Percentiles rank a stretch among this genome's conserved stretches.
Conservation (phyloP, 2,888 invertebrate species). For the Chrysolina oricalcia region DNA sequence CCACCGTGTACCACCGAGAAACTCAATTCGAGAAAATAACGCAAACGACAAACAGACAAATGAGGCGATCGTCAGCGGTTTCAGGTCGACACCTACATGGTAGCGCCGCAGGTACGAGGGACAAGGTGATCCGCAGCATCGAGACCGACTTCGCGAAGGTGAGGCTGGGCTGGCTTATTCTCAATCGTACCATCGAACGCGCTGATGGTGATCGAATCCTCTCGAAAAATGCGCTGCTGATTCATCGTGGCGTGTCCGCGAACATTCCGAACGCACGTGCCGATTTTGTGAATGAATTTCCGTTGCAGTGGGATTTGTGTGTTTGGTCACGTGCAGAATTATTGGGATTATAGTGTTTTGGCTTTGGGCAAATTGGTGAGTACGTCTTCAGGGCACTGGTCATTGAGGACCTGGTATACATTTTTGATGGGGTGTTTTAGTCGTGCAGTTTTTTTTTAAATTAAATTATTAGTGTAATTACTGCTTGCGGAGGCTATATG, state of each 20-base stretch:
- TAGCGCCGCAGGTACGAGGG: slow-evolving; percentile 45
- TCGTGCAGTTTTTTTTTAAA: neutral
- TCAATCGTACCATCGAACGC: slow-evolving; percentile 45
- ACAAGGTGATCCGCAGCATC: slow-evolving; percentile 54
- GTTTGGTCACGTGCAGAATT: slow-evolving; percentile 20
- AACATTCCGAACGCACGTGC: slow-evolving; percentile 39
- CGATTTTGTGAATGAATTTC: slow-evolving; percentile 38
- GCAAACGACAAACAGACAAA: slow-evolving; percentile 43
- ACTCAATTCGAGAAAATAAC: slow-evolving; percentile 11
- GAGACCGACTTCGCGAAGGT: slow-evolving; percentile 47
- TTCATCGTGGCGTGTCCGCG: slow-evolving; percentile 30
- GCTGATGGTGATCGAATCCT: slow-evolving; percentile 23
- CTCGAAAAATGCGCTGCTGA: slow-evolving; percentile 11
- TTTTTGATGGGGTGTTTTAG: neutral
- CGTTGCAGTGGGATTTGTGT: slow-evolving; percentile 14
- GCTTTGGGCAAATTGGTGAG: slow-evolving; percentile 5
- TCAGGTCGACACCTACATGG: slow-evolving; percentile 53
- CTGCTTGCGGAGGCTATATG: no score
- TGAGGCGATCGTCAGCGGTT: slow-evolving; percentile 43
- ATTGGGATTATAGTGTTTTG: slow-evolving; percentile 4
- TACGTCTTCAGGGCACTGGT: neutral
- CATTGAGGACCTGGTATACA: no score
- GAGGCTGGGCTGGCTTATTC: slow-evolving; percentile 49
- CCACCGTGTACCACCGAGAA: slow-evolving; percentile 14
- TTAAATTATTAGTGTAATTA: neutral